phyloP scores from a whole-genome alignment of 2,797 vertebrate genomes.

The Gadopsis bispinosus region DNA sequence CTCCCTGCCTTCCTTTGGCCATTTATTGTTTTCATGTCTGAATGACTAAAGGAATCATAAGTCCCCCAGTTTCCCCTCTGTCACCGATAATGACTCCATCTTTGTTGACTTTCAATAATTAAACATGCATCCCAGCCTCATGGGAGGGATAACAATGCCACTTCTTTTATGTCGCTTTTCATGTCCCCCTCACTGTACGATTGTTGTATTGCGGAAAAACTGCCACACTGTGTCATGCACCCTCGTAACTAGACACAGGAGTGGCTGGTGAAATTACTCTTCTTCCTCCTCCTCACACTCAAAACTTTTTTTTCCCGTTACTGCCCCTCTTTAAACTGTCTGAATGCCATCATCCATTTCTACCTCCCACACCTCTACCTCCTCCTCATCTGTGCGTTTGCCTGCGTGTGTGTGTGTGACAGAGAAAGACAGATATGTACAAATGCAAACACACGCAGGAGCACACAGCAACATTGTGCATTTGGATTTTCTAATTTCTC shows the following conservation, averaged over 20 bases:
- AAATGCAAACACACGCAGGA: constrained; percentile 24
- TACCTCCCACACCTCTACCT: constrained; percentile 75
- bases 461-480: constrained; percentile 35
- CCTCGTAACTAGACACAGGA: constrained; percentile 47
- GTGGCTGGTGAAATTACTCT: constrained; percentile 56
- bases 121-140: background rate
- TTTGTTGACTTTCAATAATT: constrained; percentile 6
- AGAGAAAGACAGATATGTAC: constrained; percentile 51
- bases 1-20: constrained; percentile 10
- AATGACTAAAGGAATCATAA: constrained; percentile 5
- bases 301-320: constrained; percentile 62
- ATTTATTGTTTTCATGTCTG: constrained; percentile 29
- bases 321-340: constrained; percentile 69
- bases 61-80: background rate
- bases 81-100: background rate
- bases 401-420: constrained; percentile 31
- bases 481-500: constrained; percentile 51
- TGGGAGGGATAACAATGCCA: background rate
- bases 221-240: constrained; percentile 32
- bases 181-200: constrained; percentile 1
- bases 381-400: constrained; percentile 63
- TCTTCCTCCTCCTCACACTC: constrained; percentile 62
- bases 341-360: constrained; percentile 75
- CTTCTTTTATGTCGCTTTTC: constrained; percentile 11
- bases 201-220: constrained; percentile 27